phyloP scores from a whole-genome alignment of 1,140 invertebrate species.

The Rhysida immarginata region DNA sequence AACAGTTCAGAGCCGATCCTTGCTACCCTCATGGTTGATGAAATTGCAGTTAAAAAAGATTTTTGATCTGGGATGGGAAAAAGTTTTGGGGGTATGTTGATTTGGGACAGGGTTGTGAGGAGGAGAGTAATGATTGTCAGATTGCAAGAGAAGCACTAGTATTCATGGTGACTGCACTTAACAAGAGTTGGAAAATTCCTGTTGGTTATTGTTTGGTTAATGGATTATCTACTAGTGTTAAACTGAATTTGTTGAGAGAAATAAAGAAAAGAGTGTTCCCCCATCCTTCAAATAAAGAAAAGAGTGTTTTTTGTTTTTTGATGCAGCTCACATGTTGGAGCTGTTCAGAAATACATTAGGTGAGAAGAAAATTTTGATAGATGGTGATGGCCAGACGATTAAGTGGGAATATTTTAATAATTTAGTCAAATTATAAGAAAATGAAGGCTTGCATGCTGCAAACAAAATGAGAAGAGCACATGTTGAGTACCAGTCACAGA shows the following conservation, averaged over 20 bases:
- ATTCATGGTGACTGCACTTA: slow-evolving; percentile 22
- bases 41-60: slow-evolving; percentile 12
- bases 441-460: slow-evolving; percentile 18
- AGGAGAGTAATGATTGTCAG: slow-evolving; percentile 16
- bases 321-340: slow-evolving; percentile 20
- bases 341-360: slow-evolving; percentile 20
- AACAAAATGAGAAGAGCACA: slow-evolving; percentile 22
- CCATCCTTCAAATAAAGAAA: too few relatives aligned
- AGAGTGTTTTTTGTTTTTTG: slow-evolving; percentile 4
- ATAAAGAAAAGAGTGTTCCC: too few relatives aligned
- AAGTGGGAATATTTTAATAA: slow-evolving; percentile 17
- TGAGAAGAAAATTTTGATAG: slow-evolving; percentile 10
- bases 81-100: slow-evolving; percentile 12
- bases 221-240: too few relatives aligned
- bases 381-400: slow-evolving; percentile 8
- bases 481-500: slow-evolving; percentile 21
- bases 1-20: background rate
- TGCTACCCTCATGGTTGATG: slow-evolving; percentile 13
- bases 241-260: too few relatives aligned
- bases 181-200: slow-evolving; percentile 24
- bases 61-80: slow-evolving; percentile 12
- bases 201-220: slow-evolving; percentile 24
- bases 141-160: slow-evolving; percentile 24
- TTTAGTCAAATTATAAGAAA: slow-evolving; percentile 19
- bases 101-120: background rate